These are phyloP conservation scores for Astropecten irregularis DNA, from an alignment of 53 echinoderm and acorn worm species.

Conservation along the genomic window DNA sequence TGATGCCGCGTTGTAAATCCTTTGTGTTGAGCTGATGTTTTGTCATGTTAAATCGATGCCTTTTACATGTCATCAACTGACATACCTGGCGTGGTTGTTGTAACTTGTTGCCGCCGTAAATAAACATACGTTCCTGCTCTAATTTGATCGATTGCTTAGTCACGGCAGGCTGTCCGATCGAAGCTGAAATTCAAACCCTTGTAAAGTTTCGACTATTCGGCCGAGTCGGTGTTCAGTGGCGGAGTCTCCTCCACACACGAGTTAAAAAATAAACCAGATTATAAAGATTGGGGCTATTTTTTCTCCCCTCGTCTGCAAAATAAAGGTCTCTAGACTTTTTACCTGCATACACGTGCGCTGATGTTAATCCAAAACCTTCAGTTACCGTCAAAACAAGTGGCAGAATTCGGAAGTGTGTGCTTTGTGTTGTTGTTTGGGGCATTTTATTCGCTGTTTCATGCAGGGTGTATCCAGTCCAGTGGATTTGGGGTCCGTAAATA, in stretches of 20 bases:
- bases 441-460: background rate
- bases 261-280: background rate
- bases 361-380: background rate
- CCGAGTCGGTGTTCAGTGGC: too few relatives aligned
- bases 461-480: background rate
- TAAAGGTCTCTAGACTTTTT: too few relatives aligned
- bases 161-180: constrained; percentile 33
- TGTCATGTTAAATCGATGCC: background rate
- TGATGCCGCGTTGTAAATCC: background rate
- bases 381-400: background rate
- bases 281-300: background rate
- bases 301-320: background rate
- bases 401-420: constrained; percentile 27
- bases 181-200: background rate
- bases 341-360: too few relatives aligned
- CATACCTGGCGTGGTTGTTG: constrained; percentile 19
- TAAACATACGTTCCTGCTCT: background rate
- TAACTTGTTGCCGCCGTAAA: constrained; percentile 15
- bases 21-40: constrained; percentile 5
- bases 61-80: background rate
- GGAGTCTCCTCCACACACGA: background rate
- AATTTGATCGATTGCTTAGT: constrained; percentile 38
- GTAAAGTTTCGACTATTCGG: background rate
- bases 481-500: constrained; percentile 11
- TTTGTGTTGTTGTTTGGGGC: background rate